Conservation (phyloP, 2,113 vertebrate species). For the Hipposideros armiger region DNA sequence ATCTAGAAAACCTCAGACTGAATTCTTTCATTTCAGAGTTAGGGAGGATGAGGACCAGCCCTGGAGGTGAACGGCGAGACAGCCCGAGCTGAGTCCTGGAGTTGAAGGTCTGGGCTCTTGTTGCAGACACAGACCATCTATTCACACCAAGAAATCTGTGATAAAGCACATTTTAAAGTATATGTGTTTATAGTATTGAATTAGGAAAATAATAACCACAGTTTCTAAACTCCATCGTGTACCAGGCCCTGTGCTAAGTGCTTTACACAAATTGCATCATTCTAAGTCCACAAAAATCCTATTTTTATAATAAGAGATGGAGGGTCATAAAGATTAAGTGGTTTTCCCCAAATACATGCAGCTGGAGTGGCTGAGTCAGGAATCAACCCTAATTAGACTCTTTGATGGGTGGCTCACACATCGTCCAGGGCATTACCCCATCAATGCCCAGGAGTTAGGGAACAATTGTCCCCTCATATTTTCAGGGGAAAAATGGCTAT, state of each 20-base stretch:
- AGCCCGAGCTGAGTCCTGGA: background rate
- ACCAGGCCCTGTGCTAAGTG: background rate
- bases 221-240: accelerated
- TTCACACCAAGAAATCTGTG: accelerated
- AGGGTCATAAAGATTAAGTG: background rate
- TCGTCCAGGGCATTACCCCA: accelerated
- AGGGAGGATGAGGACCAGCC: too few relatives aligned
- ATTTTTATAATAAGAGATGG: background rate
- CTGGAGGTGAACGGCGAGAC: background rate
- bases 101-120: background rate
- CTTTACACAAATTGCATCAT: background rate
- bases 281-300: background rate
- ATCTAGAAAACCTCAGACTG: background rate
- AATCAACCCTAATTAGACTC: background rate
- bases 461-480: too few relatives aligned
- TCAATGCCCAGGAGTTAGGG: too few relatives aligned
- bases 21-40: background rate
- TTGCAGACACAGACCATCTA: accelerated
- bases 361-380: background rate
- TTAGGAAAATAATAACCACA: background rate
- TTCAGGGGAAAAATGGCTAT: too few relatives aligned
- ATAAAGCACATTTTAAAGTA: accelerated
- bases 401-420: background rate
- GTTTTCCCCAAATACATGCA: background rate
- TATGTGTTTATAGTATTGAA: background rate